These are phyloP conservation scores for Ephialtes manifestator DNA, from an alignment of 2,888 invertebrate genomes.

Conservation along the genomic window DNA sequence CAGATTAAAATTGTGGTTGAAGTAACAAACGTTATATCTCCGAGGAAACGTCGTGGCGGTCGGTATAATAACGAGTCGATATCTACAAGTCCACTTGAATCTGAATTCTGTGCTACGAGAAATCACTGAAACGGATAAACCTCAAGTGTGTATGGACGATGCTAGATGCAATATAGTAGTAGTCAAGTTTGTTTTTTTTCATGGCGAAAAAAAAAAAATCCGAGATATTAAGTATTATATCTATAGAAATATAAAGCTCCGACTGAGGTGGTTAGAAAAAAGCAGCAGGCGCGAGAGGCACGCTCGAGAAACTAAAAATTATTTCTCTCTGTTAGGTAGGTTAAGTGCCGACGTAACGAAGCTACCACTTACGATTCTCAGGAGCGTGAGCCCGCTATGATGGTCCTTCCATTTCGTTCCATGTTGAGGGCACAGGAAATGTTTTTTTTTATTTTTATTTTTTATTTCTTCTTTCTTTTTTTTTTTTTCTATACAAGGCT, in stretches of 20 bases:
- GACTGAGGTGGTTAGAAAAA: slow-evolving; percentile 43
- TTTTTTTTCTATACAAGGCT: slow-evolving; percentile 33
- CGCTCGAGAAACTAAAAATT: slow-evolving; percentile 65
- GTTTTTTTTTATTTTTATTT: slow-evolving; percentile 29
- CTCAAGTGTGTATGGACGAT: slow-evolving; percentile 23
- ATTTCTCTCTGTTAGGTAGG: slow-evolving; percentile 69
- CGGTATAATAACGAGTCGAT: slow-evolving; percentile 70
- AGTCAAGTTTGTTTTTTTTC: slow-evolving; percentile 49
- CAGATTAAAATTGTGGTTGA: slow-evolving; percentile 26
- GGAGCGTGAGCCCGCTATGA: slow-evolving; percentile 57
- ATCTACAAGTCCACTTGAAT: slow-evolving; percentile 58
- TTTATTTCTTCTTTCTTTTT: slow-evolving; percentile 27
- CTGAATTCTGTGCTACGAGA: slow-evolving; percentile 24
- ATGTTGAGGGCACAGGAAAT: slow-evolving; percentile 25
- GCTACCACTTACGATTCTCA: slow-evolving; percentile 70
- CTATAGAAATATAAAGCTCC: slow-evolving; percentile 36
- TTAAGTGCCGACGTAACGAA: slow-evolving; percentile 72
- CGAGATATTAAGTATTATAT: neutral
- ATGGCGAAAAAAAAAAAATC: neutral
- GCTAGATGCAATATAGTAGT: neutral
- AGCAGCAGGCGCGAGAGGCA: slow-evolving; percentile 29
- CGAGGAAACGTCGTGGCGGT: slow-evolving; percentile 30
- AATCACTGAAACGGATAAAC: slow-evolving; percentile 28
- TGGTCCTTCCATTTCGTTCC: slow-evolving; percentile 63
- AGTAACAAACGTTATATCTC: slow-evolving; percentile 44